phyloP scores from a whole-genome alignment of 1,140 invertebrate species.

The Goniozus legneri region DNA sequence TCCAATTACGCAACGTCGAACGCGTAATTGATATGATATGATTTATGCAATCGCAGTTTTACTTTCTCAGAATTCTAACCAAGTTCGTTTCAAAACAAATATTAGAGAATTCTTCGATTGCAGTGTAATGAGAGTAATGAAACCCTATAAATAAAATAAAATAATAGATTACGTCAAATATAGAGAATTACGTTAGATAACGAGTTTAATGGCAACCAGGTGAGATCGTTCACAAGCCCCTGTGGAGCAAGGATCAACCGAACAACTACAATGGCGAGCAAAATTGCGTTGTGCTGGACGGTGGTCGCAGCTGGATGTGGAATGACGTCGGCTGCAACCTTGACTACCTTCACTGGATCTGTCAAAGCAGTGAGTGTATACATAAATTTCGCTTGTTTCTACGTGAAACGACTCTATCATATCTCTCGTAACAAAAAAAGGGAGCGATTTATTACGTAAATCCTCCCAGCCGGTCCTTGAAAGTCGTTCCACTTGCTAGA shows the following conservation, averaged over 20 bases:
- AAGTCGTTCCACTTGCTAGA: neutral
- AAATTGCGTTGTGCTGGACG: constrained; percentile 89
- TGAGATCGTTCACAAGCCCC: constrained; percentile 70
- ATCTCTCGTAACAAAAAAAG: no score
- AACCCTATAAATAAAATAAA: no score
- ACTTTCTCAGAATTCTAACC: neutral
- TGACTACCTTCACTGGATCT: constrained; percentile 89
- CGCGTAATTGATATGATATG: neutral
- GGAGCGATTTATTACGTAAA: no score
- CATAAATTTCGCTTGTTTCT: constrained; percentile 1
- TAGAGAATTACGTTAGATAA: no score
- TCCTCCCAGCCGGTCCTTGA: neutral
- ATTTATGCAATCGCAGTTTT: no score
- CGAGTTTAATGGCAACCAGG: no score
- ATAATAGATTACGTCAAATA: no score
- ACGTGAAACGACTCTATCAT: neutral
- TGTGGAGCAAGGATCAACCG: constrained; percentile 90
- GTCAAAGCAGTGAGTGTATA: constrained; percentile 75
- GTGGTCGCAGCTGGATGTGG: constrained; percentile 85
- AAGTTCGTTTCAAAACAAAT: neutral
- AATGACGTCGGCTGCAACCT: constrained; percentile 93
- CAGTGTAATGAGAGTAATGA: no score
- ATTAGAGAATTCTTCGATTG: no score
- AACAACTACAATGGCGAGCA: constrained; percentile 95
- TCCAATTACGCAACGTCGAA: neutral